Evolutionary conservation across 2,113 vertebrate genomes (phyloP), one percentile per base, ranked within the genome.

Genomic region (Macquaria ambigua): DNA sequence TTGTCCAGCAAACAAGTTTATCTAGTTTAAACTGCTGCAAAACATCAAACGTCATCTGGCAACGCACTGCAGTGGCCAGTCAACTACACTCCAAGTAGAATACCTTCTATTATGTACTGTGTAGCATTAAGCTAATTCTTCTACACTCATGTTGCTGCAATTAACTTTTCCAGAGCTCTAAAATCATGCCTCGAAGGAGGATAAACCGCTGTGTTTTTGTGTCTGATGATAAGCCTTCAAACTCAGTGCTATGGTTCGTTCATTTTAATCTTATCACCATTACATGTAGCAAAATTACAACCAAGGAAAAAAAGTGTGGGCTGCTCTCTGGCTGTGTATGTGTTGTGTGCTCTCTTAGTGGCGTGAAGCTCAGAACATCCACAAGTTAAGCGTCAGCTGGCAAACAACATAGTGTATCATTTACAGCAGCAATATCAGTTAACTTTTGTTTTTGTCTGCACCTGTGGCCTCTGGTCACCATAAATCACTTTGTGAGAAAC

Each of bases 401-500:
- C 0, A 1, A 73, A 58, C 31, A 66, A 10, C 34, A 67, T 16
- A 21, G 16, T 77, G 34, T 76, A 73, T 85, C 48, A 70, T 83
- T 83, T 88, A 73, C 73, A 78, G 50, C 23, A 67, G 64, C n/a
- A n/a, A 52, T 64, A 78, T 68, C 69, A 58, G 59, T 63, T 21
- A 76, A 68, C 64, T 81, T 68, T 34, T 58, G 50, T 74, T 72
- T 34, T 23, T 77, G 37, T 83, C 39, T 59, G 68, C 52, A 67
- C 39, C 70, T 64, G 41, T 28, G 18, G 61, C 76, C 52, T 69
- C 61, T 59, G 58, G 52, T 72, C 48, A 67, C 31, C 23, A 39
- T 81, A n/a, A 37, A 74, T 25, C 61, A 77, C 39, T 82, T 84
- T 71, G 43, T 68, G 15, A 58, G 28, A 84, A 69, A 31, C 58